Percentiles rank a stretch among this genome's conserved stretches.
These are phyloP conservation scores for Epiblema foenella DNA, from an alignment of 2,888 invertebrate species.

Conservation along the genomic window DNA sequence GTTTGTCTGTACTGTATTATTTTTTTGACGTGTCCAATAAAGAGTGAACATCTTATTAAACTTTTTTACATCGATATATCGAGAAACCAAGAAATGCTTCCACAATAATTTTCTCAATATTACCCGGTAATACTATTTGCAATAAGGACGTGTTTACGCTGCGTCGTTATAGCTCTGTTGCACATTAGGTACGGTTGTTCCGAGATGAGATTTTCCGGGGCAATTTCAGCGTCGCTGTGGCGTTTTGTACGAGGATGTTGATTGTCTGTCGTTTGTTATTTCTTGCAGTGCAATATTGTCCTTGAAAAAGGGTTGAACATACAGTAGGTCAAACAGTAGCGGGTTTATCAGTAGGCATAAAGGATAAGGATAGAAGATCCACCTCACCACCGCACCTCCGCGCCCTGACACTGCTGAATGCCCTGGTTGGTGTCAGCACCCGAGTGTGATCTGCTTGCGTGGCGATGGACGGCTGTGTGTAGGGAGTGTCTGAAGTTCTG, in stretches of 20 bases:
- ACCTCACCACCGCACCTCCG: too few species aligned
- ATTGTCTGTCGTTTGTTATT: not conserved
- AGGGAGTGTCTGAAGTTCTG: too few species aligned
- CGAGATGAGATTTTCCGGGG: not conserved
- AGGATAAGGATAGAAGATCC: too few species aligned
- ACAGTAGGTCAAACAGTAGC: not conserved
- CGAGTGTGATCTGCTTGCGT: too few species aligned
- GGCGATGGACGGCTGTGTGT: too few species aligned
- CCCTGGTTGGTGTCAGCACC: too few species aligned
- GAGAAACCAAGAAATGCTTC: not conserved
- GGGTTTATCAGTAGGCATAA: too few species aligned
- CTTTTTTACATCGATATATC: too few species aligned
- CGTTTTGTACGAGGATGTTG: not conserved
- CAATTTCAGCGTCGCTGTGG: not conserved
- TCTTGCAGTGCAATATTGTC: not conserved
- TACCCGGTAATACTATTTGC: not conserved
- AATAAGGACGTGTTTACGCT: not conserved
- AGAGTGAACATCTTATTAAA: too few species aligned
- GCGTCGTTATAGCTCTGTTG: not conserved
- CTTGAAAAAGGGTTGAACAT: not conserved
- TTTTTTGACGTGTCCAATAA: too few species aligned
- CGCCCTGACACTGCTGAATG: too few species aligned
- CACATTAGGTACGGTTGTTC: conserved; percentile 1
- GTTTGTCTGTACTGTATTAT: too few species aligned
- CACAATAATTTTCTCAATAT: not conserved